Evolutionary conservation across 2,113 vertebrate genomes (phyloP).

Genomic region (Trematocara zebra): DNA sequence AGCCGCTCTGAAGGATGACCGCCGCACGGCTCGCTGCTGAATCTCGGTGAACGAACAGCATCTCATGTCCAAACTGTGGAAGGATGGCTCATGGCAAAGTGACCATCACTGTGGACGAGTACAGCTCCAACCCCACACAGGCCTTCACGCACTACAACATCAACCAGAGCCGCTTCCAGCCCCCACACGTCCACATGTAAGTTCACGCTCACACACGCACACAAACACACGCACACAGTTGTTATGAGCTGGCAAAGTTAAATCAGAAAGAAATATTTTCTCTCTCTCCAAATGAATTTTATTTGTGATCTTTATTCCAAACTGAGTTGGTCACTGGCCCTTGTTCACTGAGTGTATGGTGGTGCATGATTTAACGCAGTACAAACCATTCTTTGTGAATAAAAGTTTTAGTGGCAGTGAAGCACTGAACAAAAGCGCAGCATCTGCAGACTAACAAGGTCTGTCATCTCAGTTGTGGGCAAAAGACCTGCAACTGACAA

Average conservation of each 20-base stretch:
- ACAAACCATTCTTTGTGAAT: neutral
- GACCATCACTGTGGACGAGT: slow-evolving; percentile 95
- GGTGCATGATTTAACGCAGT: neutral
- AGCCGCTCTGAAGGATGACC: slow-evolving; percentile 81
- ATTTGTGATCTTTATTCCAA: neutral
- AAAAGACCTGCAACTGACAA: no score
- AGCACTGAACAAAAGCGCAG: neutral
- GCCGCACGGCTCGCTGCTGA: slow-evolving; percentile 71
- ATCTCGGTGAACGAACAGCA: slow-evolving; percentile 83
- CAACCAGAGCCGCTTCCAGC: slow-evolving; percentile 99
- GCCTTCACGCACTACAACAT: slow-evolving; percentile 99
- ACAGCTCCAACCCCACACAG: slow-evolving; percentile 98
- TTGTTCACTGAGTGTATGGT: neutral
- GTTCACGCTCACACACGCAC: slow-evolving; percentile 15
- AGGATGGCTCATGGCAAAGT: slow-evolving; percentile 99
- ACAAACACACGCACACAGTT: neutral
- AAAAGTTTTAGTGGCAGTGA: neutral
- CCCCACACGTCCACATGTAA: slow-evolving; percentile 98
- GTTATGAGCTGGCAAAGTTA: neutral
- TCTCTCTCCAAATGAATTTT: neutral
- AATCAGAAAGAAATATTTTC: neutral
- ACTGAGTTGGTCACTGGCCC: neutral
- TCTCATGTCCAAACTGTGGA: slow-evolving; percentile 87
- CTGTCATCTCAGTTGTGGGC: no score
- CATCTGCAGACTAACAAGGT: neutral